Evolutionary conservation across 2,888 invertebrate species (phyloP).

Genomic region (Pollenia angustigena): DNA sequence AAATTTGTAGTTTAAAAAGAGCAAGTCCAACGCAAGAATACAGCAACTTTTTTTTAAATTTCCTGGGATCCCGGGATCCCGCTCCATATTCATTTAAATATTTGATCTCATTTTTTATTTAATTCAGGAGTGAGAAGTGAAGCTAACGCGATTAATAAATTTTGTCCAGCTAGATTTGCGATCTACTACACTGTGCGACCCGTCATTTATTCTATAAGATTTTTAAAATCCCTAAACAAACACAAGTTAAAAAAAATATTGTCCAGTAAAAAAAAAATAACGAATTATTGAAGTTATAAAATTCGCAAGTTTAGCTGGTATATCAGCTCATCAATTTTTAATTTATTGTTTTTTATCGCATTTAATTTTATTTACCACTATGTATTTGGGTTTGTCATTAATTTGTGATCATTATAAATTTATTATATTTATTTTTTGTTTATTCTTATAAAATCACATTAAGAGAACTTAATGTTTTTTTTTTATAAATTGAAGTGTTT

Average conservation of each 20-base stretch:
- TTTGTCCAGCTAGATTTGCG: no score
- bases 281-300: not conserved
- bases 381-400: not conserved
- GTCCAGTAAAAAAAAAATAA: not conserved
- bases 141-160: no score
- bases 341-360: slow-evolving; percentile 1
- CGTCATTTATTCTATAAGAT: no score
- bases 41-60: no score
- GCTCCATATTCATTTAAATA: no score
- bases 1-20: slow-evolving; percentile 7
- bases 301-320: not conserved
- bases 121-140: no score
- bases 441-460: not conserved
- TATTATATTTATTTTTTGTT: not conserved
- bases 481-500: no score
- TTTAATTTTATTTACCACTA: slow-evolving; percentile 23
- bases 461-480: no score
- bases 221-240: not conserved
- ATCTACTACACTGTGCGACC: no score
- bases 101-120: no score
- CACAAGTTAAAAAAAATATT: not conserved
- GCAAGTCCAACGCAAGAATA: no score
- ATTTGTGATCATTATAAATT: slow-evolving; percentile 21
- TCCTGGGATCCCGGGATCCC: no score
- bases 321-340: slow-evolving; percentile 13